Base-by-base conservation (phyloP, 2,113 vertebrate genomes). In the Ornithorhynchus anatinus region DNA sequence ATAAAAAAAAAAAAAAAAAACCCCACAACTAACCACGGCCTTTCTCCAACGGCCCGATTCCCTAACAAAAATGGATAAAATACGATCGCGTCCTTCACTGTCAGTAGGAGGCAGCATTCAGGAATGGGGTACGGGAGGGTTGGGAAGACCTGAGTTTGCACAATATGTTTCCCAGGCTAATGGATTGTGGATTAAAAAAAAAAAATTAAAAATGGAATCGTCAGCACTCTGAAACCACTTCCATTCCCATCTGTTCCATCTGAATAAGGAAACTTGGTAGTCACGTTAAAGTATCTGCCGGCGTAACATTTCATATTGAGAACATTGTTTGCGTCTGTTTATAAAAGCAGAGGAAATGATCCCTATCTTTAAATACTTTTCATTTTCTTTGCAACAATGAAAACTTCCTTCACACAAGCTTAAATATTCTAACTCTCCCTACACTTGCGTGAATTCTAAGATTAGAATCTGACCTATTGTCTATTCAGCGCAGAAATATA, bases 91-190 rank as follows among this genome's bases (percentile, higher is more conserved):
- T 42, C 37, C 5, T 60, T 50, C 54, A 40, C 64, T 33, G 35
- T 79, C 83, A n/a, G 89, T 80, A 90, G 88, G 87, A 79, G 85
- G 87, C 75, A 72, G 74, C 17, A 67, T 66, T 68, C 77, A 59
- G 84, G 86, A 77, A 60, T 10, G 37, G 67, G 76, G 85, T 0
- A 8, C 19, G 40, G 68, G 58, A 63, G 67, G 29, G 20, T 23
- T 50, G 44, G 66, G 50, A 45, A 50, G 42, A 35, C 69, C 45
- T 42, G 78, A 69, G 10, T 13, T 4, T 22, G 42, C 59, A 70
- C 69, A 72, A 69, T 74, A 72, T n/a, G 36, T 60, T 59, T 62
- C 50, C 71, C 45, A 80, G 65, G 79, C 79, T 67, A 72, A 79
- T 58, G 69, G 73, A 76, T 75, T 71, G 69, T 74, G 76, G 61